Base-by-base conservation (phyloP, 2,888 invertebrate genomes). In the Lumbricus terrestris region DNA sequence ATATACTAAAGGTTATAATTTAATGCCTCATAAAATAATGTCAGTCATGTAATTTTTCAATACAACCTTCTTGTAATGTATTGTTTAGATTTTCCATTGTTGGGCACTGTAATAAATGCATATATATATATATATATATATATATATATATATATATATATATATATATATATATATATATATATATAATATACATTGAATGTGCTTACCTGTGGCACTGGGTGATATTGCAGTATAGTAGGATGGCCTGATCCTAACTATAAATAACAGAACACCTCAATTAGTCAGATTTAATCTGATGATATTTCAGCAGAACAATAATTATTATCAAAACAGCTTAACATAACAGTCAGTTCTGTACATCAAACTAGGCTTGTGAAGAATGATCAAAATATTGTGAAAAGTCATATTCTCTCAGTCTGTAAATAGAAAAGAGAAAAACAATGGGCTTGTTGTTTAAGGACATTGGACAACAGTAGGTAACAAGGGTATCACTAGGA, bases 191-290 rank as follows among this genome's bases (percentile, higher is more conserved):
- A n/a, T n/a, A n/a, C n/a, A n/a, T 35, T 85, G 85, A 35, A 85
- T 35, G 35, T 35, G 85, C 69, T 35, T 85, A 85, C 85, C 85
- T 85, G 85, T 85, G 85, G 85, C 23, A 85, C 85, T 23, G 23
- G 85, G 6, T 85, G 85, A 37, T 85, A 85, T 35, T 85, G 85
- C 85, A 85, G 37, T 37, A 85, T 33, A 6, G 85, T 33, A 35
- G 85, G 85, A 85, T 85, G 85, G 23, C 34, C 85, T 3, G 69
- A 69, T 5, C 69, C 69, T 13, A 69, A 69, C 69, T 69, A 69
- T 69, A 69, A 69, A n/a, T 69, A 29, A 29, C 29, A 69, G 29
- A 69, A 69, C 8, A 47, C 47, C 23, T 8, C 47, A 69, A n/a
- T 69, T 69, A 69, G 69, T 69, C 13, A n/a, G 69, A 69, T 69